Conservation (phyloP, 2,113 vertebrate genomes). For the Toxotes jaculatrix region DNA sequence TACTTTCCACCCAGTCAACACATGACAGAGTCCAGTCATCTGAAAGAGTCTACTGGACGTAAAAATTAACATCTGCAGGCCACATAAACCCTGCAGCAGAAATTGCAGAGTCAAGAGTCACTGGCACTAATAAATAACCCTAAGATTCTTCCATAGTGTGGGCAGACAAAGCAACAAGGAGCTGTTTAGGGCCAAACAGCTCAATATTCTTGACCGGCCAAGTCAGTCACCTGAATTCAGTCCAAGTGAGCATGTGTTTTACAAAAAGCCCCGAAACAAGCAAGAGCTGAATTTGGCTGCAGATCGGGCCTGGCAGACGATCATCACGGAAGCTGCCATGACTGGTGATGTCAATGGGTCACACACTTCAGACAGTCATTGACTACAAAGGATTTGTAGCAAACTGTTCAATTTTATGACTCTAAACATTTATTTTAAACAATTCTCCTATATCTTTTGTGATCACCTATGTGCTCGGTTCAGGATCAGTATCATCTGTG, state of each 20-base stretch:
- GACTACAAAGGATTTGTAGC: no score
- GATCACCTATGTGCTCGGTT: no score
- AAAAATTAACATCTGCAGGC: no score
- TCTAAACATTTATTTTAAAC: no score
- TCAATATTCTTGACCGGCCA: no score
- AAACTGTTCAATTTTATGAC: no score
- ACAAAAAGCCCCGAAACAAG: background rate
- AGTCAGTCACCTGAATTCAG: background rate
- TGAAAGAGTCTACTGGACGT: background rate
- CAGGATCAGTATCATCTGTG: no score
- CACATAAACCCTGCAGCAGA: background rate
- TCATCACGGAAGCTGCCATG: background rate
- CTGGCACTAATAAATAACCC: background rate
- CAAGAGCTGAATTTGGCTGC: slow-evolving; percentile 1
- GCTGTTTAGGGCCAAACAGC: background rate
- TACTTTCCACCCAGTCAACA: background rate
- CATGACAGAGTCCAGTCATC: background rate
- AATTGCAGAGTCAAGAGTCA: background rate
- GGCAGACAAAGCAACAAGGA: background rate
- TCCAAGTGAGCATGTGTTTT: slow-evolving; percentile 11
- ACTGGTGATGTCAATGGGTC: background rate
- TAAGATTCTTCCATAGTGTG: background rate
- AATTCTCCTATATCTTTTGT: no score
- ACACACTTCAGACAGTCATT: background rate
- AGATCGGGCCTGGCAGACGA: background rate